phyloP scores from a whole-genome alignment of 2,797 vertebrate genomes.

The Etheostoma nigrum region DNA sequence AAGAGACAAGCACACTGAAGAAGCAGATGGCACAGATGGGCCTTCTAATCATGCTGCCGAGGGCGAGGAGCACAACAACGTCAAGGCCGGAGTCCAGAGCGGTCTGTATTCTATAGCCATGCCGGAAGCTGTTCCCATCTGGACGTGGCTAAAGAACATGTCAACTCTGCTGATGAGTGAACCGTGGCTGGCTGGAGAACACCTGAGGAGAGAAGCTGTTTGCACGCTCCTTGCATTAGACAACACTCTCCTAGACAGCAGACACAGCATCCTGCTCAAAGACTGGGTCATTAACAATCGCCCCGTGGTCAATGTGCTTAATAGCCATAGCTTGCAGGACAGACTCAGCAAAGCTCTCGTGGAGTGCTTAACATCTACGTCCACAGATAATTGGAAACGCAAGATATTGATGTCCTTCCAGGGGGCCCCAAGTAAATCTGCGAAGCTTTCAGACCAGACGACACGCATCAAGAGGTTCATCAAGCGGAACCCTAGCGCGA shows the following conservation, averaged over 20 bases:
- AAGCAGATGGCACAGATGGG: too few relatives aligned
- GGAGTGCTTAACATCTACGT: neutral
- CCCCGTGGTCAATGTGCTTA: neutral
- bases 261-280: accelerated
- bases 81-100: neutral
- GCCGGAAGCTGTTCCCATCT: accelerated
- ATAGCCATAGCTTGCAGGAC: neutral
- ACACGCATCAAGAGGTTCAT: too few relatives aligned
- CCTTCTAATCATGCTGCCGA: too few relatives aligned
- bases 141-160: neutral
- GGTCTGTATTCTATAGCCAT: neutral
- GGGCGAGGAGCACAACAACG: too few relatives aligned
- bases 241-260: neutral
- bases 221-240: slow-evolving; percentile 2
- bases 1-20: neutral
- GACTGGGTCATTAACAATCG: neutral
- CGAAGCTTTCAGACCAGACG: accelerated
- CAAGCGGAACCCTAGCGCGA: too few relatives aligned
- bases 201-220: neutral
- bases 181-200: neutral
- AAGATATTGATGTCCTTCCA: neutral
- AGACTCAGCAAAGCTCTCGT: neutral
- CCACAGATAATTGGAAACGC: neutral
- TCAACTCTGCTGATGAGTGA: neutral
- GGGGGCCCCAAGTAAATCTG: neutral